Evolutionary conservation across 2,113 vertebrate genomes (phyloP).

Genomic region (Engraulis encrasicolus): DNA sequence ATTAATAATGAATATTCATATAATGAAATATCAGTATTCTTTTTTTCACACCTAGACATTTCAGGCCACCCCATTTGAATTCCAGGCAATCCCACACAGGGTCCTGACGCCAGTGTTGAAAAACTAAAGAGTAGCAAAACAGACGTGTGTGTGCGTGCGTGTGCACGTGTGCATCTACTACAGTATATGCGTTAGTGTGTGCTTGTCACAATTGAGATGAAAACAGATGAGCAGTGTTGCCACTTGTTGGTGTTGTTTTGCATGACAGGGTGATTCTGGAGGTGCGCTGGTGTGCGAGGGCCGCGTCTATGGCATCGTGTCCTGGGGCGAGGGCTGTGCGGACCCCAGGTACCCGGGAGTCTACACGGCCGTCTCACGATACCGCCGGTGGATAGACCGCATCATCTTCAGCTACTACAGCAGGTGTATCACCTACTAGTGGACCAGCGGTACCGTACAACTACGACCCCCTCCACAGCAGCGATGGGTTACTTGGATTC

Average conservation of each 20-base stretch:
- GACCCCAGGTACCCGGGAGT: constrained; percentile 78
- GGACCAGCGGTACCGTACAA: not conserved
- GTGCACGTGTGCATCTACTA: not conserved
- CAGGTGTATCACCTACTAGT: constrained; percentile 58
- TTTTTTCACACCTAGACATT: too few species aligned
- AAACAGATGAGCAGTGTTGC: too few species aligned
- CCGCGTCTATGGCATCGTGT: constrained; percentile 78
- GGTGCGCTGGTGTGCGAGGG: constrained; percentile 82
- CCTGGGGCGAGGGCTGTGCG: constrained; percentile 81
- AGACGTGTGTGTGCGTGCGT: not conserved
- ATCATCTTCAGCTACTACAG: constrained; percentile 73
- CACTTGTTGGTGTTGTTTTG: not conserved
- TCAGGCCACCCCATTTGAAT: too few species aligned
- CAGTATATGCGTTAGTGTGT: too few species aligned
- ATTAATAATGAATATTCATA: too few species aligned
- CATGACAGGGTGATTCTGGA: constrained; percentile 84
- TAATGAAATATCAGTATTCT: too few species aligned
- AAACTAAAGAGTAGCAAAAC: too few species aligned
- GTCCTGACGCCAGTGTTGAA: too few species aligned
- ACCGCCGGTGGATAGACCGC: constrained; percentile 79
- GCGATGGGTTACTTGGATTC: too few species aligned
- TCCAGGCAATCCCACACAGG: too few species aligned
- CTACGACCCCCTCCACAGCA: too few species aligned
- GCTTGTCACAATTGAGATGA: too few species aligned
- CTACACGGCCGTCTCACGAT: constrained; percentile 78